These are phyloP conservation scores for Tragelaphus buxtoni DNA, from an alignment of 2,113 vertebrate species.

Conservation along the genomic window DNA sequence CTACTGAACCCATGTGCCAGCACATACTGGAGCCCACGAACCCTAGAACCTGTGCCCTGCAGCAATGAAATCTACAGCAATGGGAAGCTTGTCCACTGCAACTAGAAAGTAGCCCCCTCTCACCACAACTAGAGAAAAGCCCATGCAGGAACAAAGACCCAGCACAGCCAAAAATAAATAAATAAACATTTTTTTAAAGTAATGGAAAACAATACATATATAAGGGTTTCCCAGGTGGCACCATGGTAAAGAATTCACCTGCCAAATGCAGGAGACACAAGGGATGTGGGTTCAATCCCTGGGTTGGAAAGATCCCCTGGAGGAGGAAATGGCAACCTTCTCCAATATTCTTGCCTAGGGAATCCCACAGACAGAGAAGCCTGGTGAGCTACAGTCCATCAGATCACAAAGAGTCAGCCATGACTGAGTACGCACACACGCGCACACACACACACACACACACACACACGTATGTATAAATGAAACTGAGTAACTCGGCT, in stretches of 20 bases:
- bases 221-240: not conserved
- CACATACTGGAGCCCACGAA: accelerated
- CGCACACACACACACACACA: not conserved
- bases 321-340: not conserved
- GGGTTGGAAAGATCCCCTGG: not conserved
- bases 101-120: not conserved
- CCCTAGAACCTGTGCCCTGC: not conserved
- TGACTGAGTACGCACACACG: not conserved
- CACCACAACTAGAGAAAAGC: not conserved
- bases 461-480: not conserved
- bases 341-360: not conserved
- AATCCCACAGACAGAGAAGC: not conserved
- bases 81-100: not conserved
- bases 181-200: not conserved
- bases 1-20: not conserved
- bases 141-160: not conserved
- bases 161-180: not conserved
- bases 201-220: not conserved
- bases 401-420: not conserved
- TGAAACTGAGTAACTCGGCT: not conserved
- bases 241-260: not conserved
- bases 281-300: not conserved
- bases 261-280: not conserved
- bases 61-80: not conserved
- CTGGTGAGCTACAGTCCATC: not conserved